Percentiles rank a stretch among this genome's conserved stretches.
These are phyloP conservation scores for Drosophila hydei DNA, from an alignment of 1,140 invertebrate species.

Conservation along the genomic window DNA sequence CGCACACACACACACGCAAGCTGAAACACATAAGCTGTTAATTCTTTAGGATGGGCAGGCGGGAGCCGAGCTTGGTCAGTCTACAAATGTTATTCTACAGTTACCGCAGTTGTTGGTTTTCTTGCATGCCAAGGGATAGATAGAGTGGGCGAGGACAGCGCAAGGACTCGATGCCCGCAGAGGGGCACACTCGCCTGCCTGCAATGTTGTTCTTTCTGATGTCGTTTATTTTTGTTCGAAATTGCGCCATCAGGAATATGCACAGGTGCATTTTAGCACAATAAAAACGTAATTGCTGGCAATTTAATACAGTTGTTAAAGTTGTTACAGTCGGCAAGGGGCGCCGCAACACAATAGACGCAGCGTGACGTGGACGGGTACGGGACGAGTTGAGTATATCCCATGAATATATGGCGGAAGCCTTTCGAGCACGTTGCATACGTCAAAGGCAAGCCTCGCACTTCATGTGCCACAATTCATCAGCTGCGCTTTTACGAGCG, in stretches of 20 bases:
- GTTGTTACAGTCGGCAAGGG: conserved; percentile 43
- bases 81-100: conserved; percentile 68
- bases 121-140: conserved; percentile 33
- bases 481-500: conserved; percentile 60
- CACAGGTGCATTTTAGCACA: conserved; percentile 82
- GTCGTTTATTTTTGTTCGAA: conserved; percentile 82
- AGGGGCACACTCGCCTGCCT: conserved; percentile 11
- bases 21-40: conserved; percentile 41
- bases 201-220: conserved; percentile 81
- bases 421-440: conserved; percentile 23
- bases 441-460: conserved; percentile 44
- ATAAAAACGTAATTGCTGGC: conserved; percentile 82
- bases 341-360: background rate
- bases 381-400: background rate
- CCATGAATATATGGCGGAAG: no score
- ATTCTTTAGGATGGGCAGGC: conserved; percentile 11
- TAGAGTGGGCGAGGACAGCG: background rate
- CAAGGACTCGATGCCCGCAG: background rate
- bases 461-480: conserved; percentile 43
- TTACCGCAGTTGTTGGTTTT: conserved; percentile 78
- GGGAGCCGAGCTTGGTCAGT: conserved; percentile 7
- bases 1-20: conserved; percentile 36
- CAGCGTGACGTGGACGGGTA: background rate
- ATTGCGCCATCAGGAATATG: conserved; percentile 83
- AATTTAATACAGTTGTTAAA: conserved; percentile 77